Conservation (phyloP, 2,113 vertebrate species). For the Lepus timidus region DNA sequence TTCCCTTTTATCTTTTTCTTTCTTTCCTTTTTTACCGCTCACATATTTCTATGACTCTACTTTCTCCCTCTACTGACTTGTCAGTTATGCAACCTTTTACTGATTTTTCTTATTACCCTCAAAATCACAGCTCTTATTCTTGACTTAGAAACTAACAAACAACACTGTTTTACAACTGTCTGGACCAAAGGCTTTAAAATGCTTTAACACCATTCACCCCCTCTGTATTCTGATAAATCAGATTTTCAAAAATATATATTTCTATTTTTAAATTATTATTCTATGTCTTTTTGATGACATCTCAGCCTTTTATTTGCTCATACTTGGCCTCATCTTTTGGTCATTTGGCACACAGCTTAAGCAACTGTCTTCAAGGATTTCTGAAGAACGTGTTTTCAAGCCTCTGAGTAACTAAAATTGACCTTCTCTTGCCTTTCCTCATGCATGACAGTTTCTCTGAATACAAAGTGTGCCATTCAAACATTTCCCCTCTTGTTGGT, state of each 20-base stretch:
- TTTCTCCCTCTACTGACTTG: neutral
- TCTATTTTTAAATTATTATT: slow-evolving; percentile 15
- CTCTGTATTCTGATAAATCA: neutral
- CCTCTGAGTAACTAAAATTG: slow-evolving; percentile 20
- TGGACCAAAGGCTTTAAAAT: neutral
- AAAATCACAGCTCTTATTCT: slow-evolving; percentile 1
- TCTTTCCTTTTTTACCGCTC: neutral
- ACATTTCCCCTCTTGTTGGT: neutral
- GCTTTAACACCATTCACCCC: neutral
- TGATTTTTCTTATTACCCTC: neutral
- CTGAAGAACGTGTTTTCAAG: neutral
- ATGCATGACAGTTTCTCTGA: neutral
- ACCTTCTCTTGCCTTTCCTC: neutral
- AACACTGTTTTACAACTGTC: neutral
- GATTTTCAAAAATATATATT: slow-evolving; percentile 12
- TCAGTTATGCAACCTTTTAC: neutral
- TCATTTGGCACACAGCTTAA: neutral
- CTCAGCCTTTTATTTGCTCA: neutral
- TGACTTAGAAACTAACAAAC: neutral
- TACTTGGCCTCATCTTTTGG: slow-evolving; percentile 26
- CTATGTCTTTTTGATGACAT: neutral
- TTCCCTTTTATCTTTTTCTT: neutral
- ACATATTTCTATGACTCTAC: neutral
- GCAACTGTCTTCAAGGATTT: slow-evolving; percentile 24
- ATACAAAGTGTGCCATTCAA: slow-evolving; percentile 9